Conservation (phyloP, 2,888 invertebrate species). For the Andrena dorsata region DNA sequence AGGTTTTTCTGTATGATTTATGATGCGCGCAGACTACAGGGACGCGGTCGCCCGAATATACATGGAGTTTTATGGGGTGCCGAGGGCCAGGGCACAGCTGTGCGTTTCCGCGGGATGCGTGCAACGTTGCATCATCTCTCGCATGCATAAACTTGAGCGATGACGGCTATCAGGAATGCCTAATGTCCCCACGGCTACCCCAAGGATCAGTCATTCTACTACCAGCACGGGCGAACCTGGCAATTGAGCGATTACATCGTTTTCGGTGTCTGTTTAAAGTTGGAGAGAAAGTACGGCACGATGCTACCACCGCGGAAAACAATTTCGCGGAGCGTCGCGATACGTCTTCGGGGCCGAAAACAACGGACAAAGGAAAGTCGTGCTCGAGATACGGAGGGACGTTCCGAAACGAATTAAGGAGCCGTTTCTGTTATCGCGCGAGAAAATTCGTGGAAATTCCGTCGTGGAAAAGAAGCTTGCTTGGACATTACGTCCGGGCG, state of each 20-base stretch:
- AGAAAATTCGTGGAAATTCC: conserved; percentile 17
- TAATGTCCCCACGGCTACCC: conserved; percentile 39
- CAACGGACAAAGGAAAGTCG: not conserved
- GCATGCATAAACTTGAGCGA: conserved; percentile 59
- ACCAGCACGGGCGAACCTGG: not conserved
- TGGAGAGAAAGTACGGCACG: conserved; percentile 14
- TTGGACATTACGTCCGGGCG: not conserved
- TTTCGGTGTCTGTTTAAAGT: not conserved
- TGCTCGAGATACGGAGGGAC: conserved; percentile 4
- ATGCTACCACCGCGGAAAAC: not conserved
- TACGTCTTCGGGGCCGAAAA: conserved; percentile 22
- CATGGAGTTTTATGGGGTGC: conserved; percentile 45
- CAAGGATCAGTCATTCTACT: conserved; percentile 51
- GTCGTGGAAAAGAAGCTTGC: not conserved
- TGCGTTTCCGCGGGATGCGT: conserved; percentile 45
- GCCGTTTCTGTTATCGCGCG: conserved; percentile 26
- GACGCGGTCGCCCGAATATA: conserved; percentile 6
- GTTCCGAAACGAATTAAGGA: conserved; percentile 24
- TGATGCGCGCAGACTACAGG: not conserved
- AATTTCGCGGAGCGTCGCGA: not conserved
- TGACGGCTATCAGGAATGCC: conserved; percentile 48
- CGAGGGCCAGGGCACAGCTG: conserved; percentile 56
- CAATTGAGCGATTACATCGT: conserved; percentile 16
- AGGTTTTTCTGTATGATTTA: conserved; percentile 38
- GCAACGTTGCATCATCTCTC: conserved; percentile 45